These are phyloP conservation scores for Diaphora mendica DNA, from an alignment of 2,888 invertebrate species.

Conservation along the genomic window DNA sequence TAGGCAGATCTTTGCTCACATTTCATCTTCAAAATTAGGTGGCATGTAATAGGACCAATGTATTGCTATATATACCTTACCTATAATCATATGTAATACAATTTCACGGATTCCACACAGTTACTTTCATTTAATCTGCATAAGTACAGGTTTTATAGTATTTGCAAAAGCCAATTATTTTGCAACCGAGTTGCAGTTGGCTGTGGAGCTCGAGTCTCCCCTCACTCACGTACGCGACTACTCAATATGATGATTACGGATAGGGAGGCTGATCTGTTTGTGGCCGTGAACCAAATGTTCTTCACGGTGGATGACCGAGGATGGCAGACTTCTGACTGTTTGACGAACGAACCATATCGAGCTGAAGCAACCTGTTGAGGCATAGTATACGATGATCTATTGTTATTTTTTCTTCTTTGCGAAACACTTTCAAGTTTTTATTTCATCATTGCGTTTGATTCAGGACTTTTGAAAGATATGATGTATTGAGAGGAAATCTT, in stretches of 20 bases:
- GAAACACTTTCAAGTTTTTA: conserved; percentile 62
- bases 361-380: conserved; percentile 66
- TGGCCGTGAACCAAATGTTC: conserved; percentile 80
- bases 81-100: conserved; percentile 26
- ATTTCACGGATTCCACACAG: conserved; percentile 31
- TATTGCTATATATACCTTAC: background rate
- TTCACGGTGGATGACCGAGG: conserved; percentile 71
- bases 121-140: conserved; percentile 49
- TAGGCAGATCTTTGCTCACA: background rate
- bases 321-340: conserved; percentile 56
- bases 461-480: background rate
- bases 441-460: conserved; percentile 34
- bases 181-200: conserved; percentile 37
- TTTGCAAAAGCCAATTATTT: conserved; percentile 49
- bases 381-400: conserved; percentile 75
- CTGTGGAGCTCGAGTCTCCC: conserved; percentile 32
- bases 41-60: background rate
- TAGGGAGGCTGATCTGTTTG: conserved; percentile 40
- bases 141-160: conserved; percentile 42
- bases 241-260: conserved; percentile 32
- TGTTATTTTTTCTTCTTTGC: conserved; percentile 74
- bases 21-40: background rate
- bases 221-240: conserved; percentile 46
- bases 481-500: too few relatives aligned
- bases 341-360: conserved; percentile 64